A percentile compares a stretch with the other conserved stretches of the same genome.
These are phyloP conservation scores for Ametastegia equiseti DNA, from an alignment of 2,888 invertebrate genomes.

Conservation along the genomic window DNA sequence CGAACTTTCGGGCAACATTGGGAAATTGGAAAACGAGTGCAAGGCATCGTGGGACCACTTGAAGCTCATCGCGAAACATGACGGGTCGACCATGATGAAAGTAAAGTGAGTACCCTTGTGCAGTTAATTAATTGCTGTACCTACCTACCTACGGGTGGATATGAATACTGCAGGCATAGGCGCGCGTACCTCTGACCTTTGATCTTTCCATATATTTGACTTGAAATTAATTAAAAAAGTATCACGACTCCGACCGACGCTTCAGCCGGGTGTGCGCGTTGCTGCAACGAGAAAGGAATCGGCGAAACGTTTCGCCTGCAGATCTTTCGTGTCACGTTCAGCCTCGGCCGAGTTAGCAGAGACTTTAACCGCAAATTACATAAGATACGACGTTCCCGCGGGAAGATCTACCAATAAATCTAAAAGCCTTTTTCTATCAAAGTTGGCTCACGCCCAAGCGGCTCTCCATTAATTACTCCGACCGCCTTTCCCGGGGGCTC, in stretches of 20 bases:
- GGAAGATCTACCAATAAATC: conserved; percentile 62
- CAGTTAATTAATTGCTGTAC: conserved; percentile 33
- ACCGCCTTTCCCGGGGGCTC: conserved; percentile 58
- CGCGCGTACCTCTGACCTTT: neutral
- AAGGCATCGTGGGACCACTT: conserved; percentile 98
- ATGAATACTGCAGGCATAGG: neutral
- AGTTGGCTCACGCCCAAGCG: conserved; percentile 68
- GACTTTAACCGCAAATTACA: conserved; percentile 46
- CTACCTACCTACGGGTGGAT: no score
- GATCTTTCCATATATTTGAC: neutral
- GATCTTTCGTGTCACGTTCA: conserved; percentile 17
- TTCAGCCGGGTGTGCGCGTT: neutral
- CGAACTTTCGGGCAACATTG: conserved; percentile 90
- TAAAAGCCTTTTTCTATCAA: conserved; percentile 58
- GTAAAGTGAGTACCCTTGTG: conserved; percentile 81
- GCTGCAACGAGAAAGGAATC: neutral
- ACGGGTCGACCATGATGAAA: conserved; percentile 92
- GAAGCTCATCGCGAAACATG: conserved; percentile 96
- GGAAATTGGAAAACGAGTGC: conserved; percentile 95
- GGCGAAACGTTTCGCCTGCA: neutral
- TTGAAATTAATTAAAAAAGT: neutral
- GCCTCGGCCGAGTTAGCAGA: conserved; percentile 14
- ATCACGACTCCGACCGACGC: conserved; percentile 1
- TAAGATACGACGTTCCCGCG: conserved; percentile 31
- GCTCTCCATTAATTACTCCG: conserved; percentile 70